Conservation (phyloP, 1,140 invertebrate species). For the Trigoniulus corallinus region DNA sequence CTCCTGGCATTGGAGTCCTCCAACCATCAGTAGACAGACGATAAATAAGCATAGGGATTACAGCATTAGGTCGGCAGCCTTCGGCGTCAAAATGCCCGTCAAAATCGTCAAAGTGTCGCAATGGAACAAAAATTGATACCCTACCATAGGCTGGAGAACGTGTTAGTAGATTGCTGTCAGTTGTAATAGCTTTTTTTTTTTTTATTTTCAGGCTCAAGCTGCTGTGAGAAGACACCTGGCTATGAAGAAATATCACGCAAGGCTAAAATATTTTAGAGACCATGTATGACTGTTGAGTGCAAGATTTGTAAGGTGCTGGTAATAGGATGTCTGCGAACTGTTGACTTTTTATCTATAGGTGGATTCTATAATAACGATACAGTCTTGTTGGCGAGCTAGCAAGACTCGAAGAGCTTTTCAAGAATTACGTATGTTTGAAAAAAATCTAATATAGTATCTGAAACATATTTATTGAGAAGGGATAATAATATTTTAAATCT, state of each 20-base stretch:
- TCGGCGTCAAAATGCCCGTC: neutral
- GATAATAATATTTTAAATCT: neutral
- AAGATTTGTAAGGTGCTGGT: no score
- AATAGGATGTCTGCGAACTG: neutral
- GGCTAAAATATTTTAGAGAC: neutral
- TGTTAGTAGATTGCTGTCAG: neutral
- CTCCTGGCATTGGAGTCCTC: no score
- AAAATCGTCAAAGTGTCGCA: no score
- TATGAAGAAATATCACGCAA: constrained; percentile 17
- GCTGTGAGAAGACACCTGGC: constrained; percentile 21
- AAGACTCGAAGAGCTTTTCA: neutral
- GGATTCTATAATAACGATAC: constrained; percentile 25
- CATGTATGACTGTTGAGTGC: neutral
- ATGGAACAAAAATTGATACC: no score
- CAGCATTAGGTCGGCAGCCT: no score
- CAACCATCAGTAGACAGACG: no score
- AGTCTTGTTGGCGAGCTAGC: constrained; percentile 21
- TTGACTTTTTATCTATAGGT: constrained; percentile 13
- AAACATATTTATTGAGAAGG: neutral
- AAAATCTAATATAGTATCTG: neutral
- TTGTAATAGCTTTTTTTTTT: neutral
- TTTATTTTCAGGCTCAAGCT: constrained; percentile 20
- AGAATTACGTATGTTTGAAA: neutral
- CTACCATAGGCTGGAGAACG: no score
- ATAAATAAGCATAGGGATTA: no score